A percentile compares a stretch with the other conserved stretches of the same genome.
These are phyloP conservation scores for Gymnobelideus leadbeateri DNA, from an alignment of 2,113 vertebrate genomes.

Conservation along the genomic window DNA sequence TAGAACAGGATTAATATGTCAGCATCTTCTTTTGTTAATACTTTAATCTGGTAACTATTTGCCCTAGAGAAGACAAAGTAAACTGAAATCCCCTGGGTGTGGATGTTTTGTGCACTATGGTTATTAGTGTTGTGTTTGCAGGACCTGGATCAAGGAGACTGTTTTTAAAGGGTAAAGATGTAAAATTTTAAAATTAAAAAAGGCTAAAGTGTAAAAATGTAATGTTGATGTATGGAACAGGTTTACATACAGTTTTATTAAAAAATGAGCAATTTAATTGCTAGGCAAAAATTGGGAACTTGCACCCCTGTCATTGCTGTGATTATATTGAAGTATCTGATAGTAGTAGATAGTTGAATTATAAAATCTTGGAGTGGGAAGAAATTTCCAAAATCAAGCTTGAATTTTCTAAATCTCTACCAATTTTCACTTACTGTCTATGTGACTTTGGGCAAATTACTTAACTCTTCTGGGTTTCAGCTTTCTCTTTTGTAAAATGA, in stretches of 20 bases:
- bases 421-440: not conserved
- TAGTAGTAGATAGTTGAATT: not conserved
- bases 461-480: not conserved
- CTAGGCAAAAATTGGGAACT: not conserved
- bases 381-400: not conserved
- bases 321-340: not conserved
- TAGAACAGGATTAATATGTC: constrained; percentile 84
- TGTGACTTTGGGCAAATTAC: not conserved
- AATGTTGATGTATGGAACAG: not conserved
- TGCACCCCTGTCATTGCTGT: not conserved
- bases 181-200: no score
- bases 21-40: constrained; percentile 85
- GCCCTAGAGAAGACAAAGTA: not conserved
- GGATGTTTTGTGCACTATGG: not conserved
- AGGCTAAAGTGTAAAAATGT: not conserved
- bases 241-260: not conserved
- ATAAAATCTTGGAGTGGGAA: not conserved
- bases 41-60: constrained; percentile 83
- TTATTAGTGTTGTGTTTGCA: fast-evolving
- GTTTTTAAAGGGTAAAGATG: not conserved
- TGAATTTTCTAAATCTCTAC: not conserved
- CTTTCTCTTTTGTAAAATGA: not conserved
- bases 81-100: not conserved
- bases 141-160: not conserved
- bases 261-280: not conserved